Evolutionary conservation across 2,797 vertebrate genomes (phyloP), one percentile per base, ranked within the genome.

Genomic region (Sciurus vulgaris): DNA sequence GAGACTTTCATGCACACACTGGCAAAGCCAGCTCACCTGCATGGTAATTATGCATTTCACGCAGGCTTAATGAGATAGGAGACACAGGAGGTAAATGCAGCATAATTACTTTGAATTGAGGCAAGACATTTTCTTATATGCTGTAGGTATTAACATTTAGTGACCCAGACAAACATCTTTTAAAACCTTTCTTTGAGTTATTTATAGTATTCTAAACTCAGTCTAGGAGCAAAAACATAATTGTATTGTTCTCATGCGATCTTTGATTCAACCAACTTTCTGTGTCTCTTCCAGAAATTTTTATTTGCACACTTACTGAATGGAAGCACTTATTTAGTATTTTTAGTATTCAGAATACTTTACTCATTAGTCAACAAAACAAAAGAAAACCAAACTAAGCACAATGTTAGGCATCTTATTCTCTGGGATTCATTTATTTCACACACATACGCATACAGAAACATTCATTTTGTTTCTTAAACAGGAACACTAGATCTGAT

Each of bases 91-190:
- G 59, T 77, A 77, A 93, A 67, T 73, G 41, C 33, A 86, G 82
- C 51, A 70, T 85, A 69, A 96, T 94, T 77, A 86, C 84, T 91
- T 82, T 73, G 89, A 93, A 93, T 86, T 89, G 81, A 92, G 63
- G 72, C 76, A 90, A 73, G 35, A 82, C 9, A 63, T 94, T 95
- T 93, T 88, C 81, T 77, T 85, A n/a, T 70, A 74, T 85, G 44
- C 63, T 95, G 33, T 88, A 56, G 54, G 56, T 92, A 59, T 92
- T 85, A 69, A 89, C 28, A 47, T 74, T 88, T 83, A 82, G 84
- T 94, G 92, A 94, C 87, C 79, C 54, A 89, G 89, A 86, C 61
- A 78, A 81, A 61, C 4, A 54, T 47, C 49, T 93, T 79, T 73
- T 69, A 81, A 94, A 67, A 14, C 12, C 35, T 83, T 49, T 74